Conservation (phyloP, 2,113 vertebrate genomes). For the Picathartes gymnocephalus region DNA sequence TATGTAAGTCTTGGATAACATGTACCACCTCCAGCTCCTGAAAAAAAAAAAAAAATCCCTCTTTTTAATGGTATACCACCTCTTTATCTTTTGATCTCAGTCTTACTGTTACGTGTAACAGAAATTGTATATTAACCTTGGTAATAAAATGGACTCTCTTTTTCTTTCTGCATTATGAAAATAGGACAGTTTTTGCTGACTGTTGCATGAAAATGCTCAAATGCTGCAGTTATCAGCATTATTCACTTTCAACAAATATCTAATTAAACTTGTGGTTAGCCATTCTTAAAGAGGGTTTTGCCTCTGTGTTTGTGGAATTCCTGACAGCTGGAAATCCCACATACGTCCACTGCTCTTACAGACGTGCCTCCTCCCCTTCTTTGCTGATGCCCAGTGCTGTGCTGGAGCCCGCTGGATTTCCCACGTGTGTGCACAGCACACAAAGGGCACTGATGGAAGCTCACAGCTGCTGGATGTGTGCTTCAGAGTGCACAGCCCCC, state of each 20-base stretch:
- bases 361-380: background rate
- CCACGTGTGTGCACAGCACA: rapidly evolving
- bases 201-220: background rate
- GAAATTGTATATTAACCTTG: background rate
- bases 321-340: background rate
- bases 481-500: background rate
- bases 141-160: background rate
- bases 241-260: background rate
- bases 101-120: background rate
- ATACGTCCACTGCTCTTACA: background rate
- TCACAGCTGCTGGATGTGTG: background rate
- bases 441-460: rapidly evolving
- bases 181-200: background rate
- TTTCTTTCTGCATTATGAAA: background rate
- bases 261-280: background rate
- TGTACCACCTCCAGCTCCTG: background rate
- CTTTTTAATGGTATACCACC: background rate
- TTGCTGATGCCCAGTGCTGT: background rate
- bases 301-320: background rate
- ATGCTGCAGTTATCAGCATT: background rate
- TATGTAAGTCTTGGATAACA: background rate
- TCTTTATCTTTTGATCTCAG: background rate
- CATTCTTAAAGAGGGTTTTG: background rate
- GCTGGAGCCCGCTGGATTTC: background rate
- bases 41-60: background rate